These are phyloP conservation scores for Rhopilema esculentum DNA, from an alignment of 30 jellyfish, hydroid and myxozoan genomes.

Conservation along the genomic window DNA sequence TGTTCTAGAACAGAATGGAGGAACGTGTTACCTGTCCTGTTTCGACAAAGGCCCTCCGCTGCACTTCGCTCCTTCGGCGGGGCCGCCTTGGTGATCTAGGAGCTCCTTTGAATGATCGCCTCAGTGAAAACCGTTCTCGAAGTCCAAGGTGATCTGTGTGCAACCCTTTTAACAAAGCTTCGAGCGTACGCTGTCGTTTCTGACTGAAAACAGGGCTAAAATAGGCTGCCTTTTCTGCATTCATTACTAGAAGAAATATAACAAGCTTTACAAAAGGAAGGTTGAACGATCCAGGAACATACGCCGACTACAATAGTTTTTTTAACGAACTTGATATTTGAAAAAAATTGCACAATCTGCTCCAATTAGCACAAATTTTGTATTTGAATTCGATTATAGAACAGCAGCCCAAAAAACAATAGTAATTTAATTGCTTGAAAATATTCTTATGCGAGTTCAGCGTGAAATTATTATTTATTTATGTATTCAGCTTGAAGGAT, in stretches of 20 bases:
- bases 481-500: no score
- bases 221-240: constrained; percentile 99
- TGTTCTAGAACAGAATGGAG: no score
- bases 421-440: no score
- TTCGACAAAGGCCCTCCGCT: constrained; percentile 85
- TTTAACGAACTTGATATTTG: background rate
- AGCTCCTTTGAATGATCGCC: constrained; percentile 61
- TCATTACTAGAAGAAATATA: constrained; percentile 79
- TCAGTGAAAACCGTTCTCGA: constrained; percentile 69
- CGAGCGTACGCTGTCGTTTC: constrained; percentile 94
- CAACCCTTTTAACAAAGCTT: constrained; percentile 87
- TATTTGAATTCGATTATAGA: no score
- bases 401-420: no score
- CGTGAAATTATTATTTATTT: no score
- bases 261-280: background rate
- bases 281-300: background rate
- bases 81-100: constrained; percentile 73
- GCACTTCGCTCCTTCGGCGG: constrained; percentile 71
- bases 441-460: no score
- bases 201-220: constrained; percentile 96
- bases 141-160: constrained; percentile 82
- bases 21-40: constrained; percentile 98
- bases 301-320: background rate
- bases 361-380: no score
- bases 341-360: no score